A percentile compares a stretch with the other conserved stretches of the same genome.
Conservation (phyloP, 2,888 invertebrate genomes). For the Notodonta dromedarius region DNA sequence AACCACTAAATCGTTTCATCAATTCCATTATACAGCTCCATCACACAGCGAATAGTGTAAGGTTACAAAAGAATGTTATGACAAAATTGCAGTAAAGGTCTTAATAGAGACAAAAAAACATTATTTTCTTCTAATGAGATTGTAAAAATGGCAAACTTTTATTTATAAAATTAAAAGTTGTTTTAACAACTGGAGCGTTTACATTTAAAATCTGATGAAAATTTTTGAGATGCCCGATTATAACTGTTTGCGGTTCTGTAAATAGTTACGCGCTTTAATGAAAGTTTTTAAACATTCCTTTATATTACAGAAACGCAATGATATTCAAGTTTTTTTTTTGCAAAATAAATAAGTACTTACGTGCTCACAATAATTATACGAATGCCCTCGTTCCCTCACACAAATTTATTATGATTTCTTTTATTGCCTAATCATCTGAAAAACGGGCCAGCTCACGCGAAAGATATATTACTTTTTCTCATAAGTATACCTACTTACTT, state of each 20-base stretch:
- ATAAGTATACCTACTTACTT: background rate
- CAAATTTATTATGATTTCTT: slow-evolving; percentile 5
- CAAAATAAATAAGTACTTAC: background rate
- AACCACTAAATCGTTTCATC: background rate
- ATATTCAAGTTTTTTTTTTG: background rate
- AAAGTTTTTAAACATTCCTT: background rate
- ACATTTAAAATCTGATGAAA: no score
- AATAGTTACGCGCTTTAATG: background rate
- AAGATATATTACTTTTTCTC: slow-evolving; percentile 7
- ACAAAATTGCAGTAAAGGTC: background rate
- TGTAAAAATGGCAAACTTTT: background rate
- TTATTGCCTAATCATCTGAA: slow-evolving; percentile 8
- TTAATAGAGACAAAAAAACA: background rate
- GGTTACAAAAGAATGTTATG: background rate
- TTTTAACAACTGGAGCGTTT: background rate
- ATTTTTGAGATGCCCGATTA: background rate
- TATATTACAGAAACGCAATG: background rate
- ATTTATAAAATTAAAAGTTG: background rate
- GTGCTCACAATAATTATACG: background rate
- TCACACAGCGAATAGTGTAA: background rate
- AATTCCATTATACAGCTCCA: background rate
- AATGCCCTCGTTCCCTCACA: background rate
- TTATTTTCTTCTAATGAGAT: background rate
- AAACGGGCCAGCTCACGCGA: slow-evolving; percentile 6
- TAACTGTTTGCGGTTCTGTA: background rate